phyloP scores from a whole-genome alignment of 30 jellyfish, hydroid and myxozoan genomes.

The Hydractinia symbiolongicarpus region DNA sequence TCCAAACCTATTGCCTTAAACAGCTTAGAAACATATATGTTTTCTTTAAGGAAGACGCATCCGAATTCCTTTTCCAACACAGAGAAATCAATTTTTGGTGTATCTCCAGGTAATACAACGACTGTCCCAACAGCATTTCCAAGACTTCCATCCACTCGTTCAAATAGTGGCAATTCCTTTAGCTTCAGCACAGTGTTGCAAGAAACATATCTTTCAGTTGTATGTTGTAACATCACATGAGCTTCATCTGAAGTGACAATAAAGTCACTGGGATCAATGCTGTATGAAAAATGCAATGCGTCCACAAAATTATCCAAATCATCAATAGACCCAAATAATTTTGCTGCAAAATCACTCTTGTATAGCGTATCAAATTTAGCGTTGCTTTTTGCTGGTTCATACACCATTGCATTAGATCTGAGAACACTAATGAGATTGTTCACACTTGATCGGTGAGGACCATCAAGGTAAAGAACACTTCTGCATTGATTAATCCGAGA shows the following conservation, averaged over 20 bases:
- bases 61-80: too few species aligned
- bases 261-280: too few species aligned
- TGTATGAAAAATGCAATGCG: constrained; percentile 13
- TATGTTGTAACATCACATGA: too few species aligned
- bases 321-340: not conserved
- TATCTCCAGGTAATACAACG: too few species aligned
- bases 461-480: constrained; percentile 2
- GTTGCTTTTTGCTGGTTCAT: too few species aligned
- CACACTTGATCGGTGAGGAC: not conserved
- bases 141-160: not conserved
- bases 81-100: too few species aligned
- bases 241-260: too few species aligned
- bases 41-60: too few species aligned
- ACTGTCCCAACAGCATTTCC: too few species aligned
- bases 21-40: too few species aligned
- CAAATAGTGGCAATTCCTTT: constrained; percentile 10
- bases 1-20: too few species aligned
- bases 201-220: too few species aligned
- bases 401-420: not conserved
- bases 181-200: not conserved
- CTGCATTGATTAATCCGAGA: not conserved
- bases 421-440: not conserved
- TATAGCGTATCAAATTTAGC: not conserved
- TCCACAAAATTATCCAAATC: constrained; percentile 2
- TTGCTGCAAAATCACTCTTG: not conserved